These are phyloP conservation scores for Onychostoma macrolepis DNA, from an alignment of 2,113 vertebrate species.

Conservation along the genomic window DNA sequence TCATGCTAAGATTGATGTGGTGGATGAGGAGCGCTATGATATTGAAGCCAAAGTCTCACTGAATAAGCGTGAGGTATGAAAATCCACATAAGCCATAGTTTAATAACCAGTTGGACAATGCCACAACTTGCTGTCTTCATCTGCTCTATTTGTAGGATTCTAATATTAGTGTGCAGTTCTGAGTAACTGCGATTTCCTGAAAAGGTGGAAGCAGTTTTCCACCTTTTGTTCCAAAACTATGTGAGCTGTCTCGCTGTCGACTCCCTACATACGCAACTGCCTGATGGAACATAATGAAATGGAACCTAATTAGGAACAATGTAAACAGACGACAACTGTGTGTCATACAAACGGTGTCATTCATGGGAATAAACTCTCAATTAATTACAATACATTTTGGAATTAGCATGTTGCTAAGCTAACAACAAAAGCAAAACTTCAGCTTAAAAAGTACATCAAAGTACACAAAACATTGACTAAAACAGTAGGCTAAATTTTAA, in stretches of 20 bases:
- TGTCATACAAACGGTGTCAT: background rate
- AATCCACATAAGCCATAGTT: background rate
- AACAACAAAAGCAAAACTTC: too few relatives aligned
- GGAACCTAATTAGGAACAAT: background rate
- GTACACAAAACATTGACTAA: background rate
- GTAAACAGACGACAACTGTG: background rate
- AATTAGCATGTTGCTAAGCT: background rate
- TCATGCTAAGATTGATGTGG: slow-evolving; percentile 85
- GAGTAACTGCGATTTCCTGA: background rate
- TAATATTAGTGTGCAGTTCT: slow-evolving; percentile 2
- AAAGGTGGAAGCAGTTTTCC: background rate
- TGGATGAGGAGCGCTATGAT: slow-evolving; percentile 94
- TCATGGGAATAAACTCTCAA: background rate
- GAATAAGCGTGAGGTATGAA: slow-evolving; percentile 84
- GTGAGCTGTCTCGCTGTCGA: background rate
- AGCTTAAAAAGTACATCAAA: background rate
- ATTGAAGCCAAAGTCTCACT: slow-evolving; percentile 92
- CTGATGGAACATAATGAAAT: background rate
- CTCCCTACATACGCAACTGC: background rate
- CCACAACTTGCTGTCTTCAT: background rate
- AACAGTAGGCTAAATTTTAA: background rate
- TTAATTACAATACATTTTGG: background rate
- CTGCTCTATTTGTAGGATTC: background rate
- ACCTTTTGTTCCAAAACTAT: background rate
- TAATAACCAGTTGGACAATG: slow-evolving; percentile 17